Evolutionary conservation across 2,888 invertebrate genomes (phyloP).

Genomic region (Platycheirus rosarum): DNA sequence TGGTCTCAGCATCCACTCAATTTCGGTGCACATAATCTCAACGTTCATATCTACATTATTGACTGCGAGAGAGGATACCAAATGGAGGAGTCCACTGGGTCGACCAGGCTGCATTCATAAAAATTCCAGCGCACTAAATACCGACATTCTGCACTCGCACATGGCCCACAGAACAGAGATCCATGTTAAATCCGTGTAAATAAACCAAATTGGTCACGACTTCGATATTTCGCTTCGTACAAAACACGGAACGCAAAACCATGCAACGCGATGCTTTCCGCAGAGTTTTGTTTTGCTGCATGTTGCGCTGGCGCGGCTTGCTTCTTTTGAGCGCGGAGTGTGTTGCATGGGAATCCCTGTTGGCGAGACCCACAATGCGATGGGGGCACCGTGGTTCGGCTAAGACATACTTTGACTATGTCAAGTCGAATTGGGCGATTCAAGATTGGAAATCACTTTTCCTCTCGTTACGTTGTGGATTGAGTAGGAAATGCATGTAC

Average conservation of each 20-base stretch:
- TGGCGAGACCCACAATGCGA: slow-evolving; percentile 11
- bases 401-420: slow-evolving; percentile 68
- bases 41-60: slow-evolving; percentile 52
- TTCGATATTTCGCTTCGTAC: slow-evolving; percentile 78
- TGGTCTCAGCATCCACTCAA: slow-evolving; percentile 50
- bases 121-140: slow-evolving; percentile 69
- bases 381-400: slow-evolving; percentile 18
- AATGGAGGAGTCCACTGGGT: slow-evolving; percentile 40
- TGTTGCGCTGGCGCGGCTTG: slow-evolving; percentile 13
- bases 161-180: slow-evolving; percentile 75
- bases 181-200: slow-evolving; percentile 82
- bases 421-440: slow-evolving; percentile 71
- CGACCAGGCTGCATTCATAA: slow-evolving; percentile 33
- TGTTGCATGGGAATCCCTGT: slow-evolving; percentile 52
- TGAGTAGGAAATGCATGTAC: slow-evolving; percentile 20
- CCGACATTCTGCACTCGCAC: slow-evolving; percentile 70
- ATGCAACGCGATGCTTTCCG: slow-evolving; percentile 39
- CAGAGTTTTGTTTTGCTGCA: slow-evolving; percentile 11
- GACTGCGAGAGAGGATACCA: slow-evolving; percentile 11
- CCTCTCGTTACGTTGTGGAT: slow-evolving; percentile 52
- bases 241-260: slow-evolving; percentile 65
- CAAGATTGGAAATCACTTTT: slow-evolving; percentile 70
- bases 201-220: slow-evolving; percentile 83
- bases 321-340: slow-evolving; percentile 15
- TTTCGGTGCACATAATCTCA: slow-evolving; percentile 42